Percentiles rank a stretch among this genome's conserved stretches.
phyloP scores from a whole-genome alignment of 2,797 vertebrate genomes.

The Sebastes goodei region DNA sequence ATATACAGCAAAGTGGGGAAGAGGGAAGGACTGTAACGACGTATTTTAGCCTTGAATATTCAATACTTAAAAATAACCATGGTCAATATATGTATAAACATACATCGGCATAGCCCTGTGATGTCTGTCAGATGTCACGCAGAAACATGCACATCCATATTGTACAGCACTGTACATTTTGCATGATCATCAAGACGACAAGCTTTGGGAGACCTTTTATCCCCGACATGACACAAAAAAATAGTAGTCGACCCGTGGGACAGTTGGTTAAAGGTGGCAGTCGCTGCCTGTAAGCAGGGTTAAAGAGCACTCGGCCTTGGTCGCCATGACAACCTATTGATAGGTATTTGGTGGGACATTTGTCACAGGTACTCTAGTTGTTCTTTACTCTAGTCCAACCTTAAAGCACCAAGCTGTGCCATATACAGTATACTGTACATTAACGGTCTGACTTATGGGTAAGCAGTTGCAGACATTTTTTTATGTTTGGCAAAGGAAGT shows the following conservation, averaged over 20 bases:
- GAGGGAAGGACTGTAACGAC: neutral
- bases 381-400: slow-evolving; percentile 36
- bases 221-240: slow-evolving; percentile 66
- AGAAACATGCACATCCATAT: neutral
- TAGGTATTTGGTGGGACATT: slow-evolving; percentile 64
- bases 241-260: slow-evolving; percentile 50
- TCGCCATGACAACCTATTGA: slow-evolving; percentile 67
- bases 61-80: neutral
- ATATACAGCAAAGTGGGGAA: neutral
- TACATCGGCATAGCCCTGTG: slow-evolving; percentile 3
- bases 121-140: neutral
- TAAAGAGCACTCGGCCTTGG: slow-evolving; percentile 56
- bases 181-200: slow-evolving; percentile 22
- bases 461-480: neutral
- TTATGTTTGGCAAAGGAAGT: neutral
- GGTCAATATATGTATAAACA: slow-evolving; percentile 5
- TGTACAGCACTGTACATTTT: neutral
- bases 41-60: slow-evolving; percentile 3
- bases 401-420: neutral
- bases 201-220: slow-evolving; percentile 36
- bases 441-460: neutral
- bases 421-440: neutral
- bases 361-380: slow-evolving; percentile 54
- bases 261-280: slow-evolving; percentile 56
- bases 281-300: slow-evolving; percentile 41